These are phyloP conservation scores for Amiota mariae DNA, from an alignment of 2,888 invertebrate genomes.

Conservation along the genomic window DNA sequence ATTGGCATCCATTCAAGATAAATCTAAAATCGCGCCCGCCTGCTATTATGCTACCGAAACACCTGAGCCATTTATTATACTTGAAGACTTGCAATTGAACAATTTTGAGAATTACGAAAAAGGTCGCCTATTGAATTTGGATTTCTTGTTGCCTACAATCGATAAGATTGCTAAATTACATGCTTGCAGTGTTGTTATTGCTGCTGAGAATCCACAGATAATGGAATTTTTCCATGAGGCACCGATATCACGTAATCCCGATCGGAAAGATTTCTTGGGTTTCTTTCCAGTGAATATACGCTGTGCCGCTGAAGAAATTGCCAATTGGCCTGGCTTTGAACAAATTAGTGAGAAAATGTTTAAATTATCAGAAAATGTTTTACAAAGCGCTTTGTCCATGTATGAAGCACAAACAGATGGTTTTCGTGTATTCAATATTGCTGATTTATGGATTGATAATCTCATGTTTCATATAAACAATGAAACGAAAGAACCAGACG, in stretches of 20 bases:
- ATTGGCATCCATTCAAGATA: conserved; percentile 67
- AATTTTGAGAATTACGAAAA: conserved; percentile 77
- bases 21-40: conserved; percentile 68
- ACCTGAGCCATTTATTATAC: conserved; percentile 72
- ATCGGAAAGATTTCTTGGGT: conserved; percentile 69
- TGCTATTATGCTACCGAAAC: conserved; percentile 71
- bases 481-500: conserved; percentile 68
- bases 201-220: conserved; percentile 60
- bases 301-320: conserved; percentile 68
- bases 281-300: conserved; percentile 71
- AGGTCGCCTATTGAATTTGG: conserved; percentile 75
- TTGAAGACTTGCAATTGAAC: conserved; percentile 76
- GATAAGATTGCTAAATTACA: conserved; percentile 77
- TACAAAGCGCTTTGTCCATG: conserved; percentile 65
- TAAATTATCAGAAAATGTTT: conserved; percentile 67
- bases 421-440: conserved; percentile 70
- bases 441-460: conserved; percentile 72
- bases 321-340: conserved; percentile 71
- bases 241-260: conserved; percentile 70
- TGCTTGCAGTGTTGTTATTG: conserved; percentile 74
- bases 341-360: conserved; percentile 71
- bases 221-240: conserved; percentile 70
- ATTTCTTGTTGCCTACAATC: conserved; percentile 75
- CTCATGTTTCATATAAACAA: conserved; percentile 69
- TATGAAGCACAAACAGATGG: conserved; percentile 61